phyloP scores from a whole-genome alignment of 1,140 invertebrate species.

The Aphelinus certus region DNA sequence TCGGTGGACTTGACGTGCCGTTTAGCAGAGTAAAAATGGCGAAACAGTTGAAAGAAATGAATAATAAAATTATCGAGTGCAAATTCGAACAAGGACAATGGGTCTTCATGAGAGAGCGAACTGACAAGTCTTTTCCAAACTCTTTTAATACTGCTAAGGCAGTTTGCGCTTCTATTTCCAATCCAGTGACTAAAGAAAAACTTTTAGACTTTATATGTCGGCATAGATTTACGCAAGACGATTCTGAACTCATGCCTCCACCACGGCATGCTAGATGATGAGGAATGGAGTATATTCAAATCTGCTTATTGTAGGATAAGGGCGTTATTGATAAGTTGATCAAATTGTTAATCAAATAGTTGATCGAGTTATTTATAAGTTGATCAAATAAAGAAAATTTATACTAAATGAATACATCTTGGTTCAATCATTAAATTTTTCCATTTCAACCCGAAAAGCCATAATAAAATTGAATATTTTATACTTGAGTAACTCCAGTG shows the following conservation, averaged over 20 bases:
- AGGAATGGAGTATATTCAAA: slow-evolving; percentile 28
- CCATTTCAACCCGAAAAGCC: too few relatives aligned
- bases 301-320: slow-evolving; percentile 30
- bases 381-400: slow-evolving; percentile 46
- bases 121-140: slow-evolving; percentile 97
- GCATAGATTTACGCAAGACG: slow-evolving; percentile 69
- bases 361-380: neutral
- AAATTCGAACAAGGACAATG: slow-evolving; percentile 78
- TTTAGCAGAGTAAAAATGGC: slow-evolving; percentile 81
- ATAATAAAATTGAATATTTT: too few relatives aligned
- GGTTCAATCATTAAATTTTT: too few relatives aligned
- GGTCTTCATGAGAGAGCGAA: slow-evolving; percentile 95
- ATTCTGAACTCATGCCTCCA: slow-evolving; percentile 74
- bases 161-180: slow-evolving; percentile 75
- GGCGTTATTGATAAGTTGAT: slow-evolving; percentile 9
- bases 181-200: slow-evolving; percentile 84
- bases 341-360: too few relatives aligned
- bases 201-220: slow-evolving; percentile 79
- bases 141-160: slow-evolving; percentile 80
- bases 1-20: slow-evolving; percentile 75
- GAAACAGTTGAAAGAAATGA: slow-evolving; percentile 79
- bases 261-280: slow-evolving; percentile 61
- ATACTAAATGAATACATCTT: slow-evolving; percentile 23
- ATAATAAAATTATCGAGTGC: slow-evolving; percentile 98
- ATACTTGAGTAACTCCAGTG: too few relatives aligned